Percentiles rank a stretch among this genome's conserved stretches.
phyloP scores from a whole-genome alignment of 30 jellyfish, hydroid and myxozoan species.

The Rhopilema esculentum region DNA sequence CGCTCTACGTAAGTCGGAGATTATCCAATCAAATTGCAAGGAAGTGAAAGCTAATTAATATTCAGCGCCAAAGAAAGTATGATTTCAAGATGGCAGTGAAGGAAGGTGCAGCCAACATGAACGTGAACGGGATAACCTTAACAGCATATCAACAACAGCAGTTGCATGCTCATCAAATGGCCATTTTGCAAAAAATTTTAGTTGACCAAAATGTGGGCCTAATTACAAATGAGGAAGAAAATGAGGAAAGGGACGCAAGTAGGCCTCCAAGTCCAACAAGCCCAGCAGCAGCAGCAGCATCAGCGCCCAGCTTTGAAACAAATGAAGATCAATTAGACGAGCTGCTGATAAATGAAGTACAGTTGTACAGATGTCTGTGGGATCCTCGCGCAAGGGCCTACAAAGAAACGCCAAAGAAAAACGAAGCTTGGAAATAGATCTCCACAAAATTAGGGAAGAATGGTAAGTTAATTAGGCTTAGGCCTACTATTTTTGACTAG shows the following conservation, averaged over 20 bases:
- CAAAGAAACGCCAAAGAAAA: conserved; percentile 38
- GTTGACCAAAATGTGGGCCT: not conserved
- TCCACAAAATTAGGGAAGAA: conserved; percentile 14
- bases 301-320: not conserved
- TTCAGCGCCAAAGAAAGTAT: not conserved
- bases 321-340: not conserved
- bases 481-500: not conserved
- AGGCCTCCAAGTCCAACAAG: not conserved
- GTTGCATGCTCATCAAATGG: conserved; percentile 16
- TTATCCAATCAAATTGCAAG: no score
- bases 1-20: no score
- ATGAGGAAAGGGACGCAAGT: not conserved
- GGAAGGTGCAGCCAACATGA: not conserved
- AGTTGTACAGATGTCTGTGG: conserved; percentile 14
- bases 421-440: conserved; percentile 23
- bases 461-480: conserved; percentile 2
- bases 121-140: not conserved
- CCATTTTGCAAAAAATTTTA: conserved; percentile 11
- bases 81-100: not conserved
- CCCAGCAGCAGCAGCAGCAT: not conserved
- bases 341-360: not conserved
- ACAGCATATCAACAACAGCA: conserved; percentile 8
- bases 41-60: not conserved
- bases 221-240: not conserved
- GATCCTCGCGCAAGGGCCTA: conserved; percentile 29